Percentiles rank a stretch among this genome's conserved stretches.
Conservation (phyloP, 2,797 vertebrate genomes). For the Enteromius unitaeniatus region DNA sequence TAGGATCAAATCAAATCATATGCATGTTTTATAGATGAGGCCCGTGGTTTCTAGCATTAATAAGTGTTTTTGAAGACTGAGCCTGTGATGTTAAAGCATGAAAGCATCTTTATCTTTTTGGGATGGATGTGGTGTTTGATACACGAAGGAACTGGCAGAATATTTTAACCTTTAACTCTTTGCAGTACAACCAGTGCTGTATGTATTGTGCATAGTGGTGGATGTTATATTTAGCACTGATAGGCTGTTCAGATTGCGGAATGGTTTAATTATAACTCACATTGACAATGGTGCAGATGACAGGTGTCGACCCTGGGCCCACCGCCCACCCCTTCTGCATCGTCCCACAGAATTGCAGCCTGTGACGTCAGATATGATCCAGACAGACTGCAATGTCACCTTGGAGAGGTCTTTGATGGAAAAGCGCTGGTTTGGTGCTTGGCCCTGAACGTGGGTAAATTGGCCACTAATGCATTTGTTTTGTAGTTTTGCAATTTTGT, state of each 20-base stretch:
- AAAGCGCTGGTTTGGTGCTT: background rate
- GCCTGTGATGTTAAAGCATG: background rate
- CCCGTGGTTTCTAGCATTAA: background rate
- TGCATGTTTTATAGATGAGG: background rate
- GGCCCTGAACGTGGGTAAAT: background rate
- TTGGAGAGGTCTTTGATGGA: constrained; percentile 70
- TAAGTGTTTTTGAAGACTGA: background rate
- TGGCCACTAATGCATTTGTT: background rate
- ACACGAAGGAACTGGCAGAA: background rate
- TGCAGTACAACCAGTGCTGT: constrained; percentile 59
- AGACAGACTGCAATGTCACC: constrained; percentile 69
- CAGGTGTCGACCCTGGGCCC: constrained; percentile 72
- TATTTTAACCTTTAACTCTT: background rate
- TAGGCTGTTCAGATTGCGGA: constrained; percentile 70
- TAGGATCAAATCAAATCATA: background rate
- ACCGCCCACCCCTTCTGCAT: constrained; percentile 52
- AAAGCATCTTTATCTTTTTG: background rate
- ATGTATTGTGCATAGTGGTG: constrained; percentile 60
- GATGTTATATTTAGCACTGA: constrained; percentile 74
- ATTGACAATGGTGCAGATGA: constrained; percentile 76
- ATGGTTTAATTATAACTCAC: constrained; percentile 78
- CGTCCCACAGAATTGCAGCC: constrained; percentile 60
- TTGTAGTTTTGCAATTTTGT: background rate
- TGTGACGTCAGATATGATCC: constrained; percentile 62
- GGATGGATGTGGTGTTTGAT: background rate